Conservation (phyloP, 2,888 invertebrate species). For the Acleris holmiana region DNA sequence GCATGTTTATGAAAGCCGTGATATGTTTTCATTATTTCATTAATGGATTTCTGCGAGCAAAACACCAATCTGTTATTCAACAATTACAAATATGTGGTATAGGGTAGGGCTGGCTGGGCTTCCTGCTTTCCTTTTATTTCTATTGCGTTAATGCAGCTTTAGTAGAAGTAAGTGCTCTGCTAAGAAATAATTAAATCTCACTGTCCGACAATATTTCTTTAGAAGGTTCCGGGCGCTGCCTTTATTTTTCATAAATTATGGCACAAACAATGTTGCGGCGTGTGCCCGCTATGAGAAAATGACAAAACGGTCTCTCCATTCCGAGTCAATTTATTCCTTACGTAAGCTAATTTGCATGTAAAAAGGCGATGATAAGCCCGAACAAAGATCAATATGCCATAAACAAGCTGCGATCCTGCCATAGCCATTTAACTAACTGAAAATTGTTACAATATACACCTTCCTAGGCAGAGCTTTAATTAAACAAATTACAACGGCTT, state of each 20-base stretch:
- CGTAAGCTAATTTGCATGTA: slow-evolving; percentile 63
- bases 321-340: slow-evolving; percentile 47
- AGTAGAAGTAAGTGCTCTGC: too few relatives aligned
- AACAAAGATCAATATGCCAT: slow-evolving; percentile 54
- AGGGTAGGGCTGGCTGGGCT: too few relatives aligned
- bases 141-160: too few relatives aligned
- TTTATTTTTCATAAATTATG: slow-evolving; percentile 33
- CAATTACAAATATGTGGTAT: too few relatives aligned
- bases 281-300: slow-evolving; percentile 21
- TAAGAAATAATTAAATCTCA: slow-evolving; percentile 12
- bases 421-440: slow-evolving; percentile 40
- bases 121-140: too few relatives aligned
- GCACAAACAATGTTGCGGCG: slow-evolving; percentile 28
- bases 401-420: slow-evolving; percentile 48
- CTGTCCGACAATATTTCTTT: slow-evolving; percentile 15
- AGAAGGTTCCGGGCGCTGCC: background rate
- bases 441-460: too few relatives aligned
- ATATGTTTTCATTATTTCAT: too few relatives aligned
- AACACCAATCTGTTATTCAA: too few relatives aligned
- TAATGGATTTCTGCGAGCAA: too few relatives aligned
- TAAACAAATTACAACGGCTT: too few relatives aligned
- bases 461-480: too few relatives aligned
- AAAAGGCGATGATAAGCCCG: slow-evolving; percentile 58
- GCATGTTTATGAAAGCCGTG: too few relatives aligned
- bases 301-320: slow-evolving; percentile 34